Evolutionary conservation across 1,140 invertebrate species (phyloP).

Genomic region (Heliconius himera): DNA sequence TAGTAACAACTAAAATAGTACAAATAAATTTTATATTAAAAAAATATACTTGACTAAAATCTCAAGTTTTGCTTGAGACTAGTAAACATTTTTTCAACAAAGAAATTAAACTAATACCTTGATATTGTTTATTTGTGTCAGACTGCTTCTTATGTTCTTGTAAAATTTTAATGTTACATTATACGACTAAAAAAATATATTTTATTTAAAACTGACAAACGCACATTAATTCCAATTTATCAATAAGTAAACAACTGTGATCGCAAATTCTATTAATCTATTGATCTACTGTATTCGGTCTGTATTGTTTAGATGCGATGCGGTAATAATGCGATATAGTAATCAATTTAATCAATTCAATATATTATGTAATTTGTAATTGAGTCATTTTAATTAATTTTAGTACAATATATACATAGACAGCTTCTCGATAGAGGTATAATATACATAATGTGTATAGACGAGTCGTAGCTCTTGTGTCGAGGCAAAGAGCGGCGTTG

Average conservation of each 20-base stretch:
- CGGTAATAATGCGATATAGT: neutral
- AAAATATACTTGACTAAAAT: no score
- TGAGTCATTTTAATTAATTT: constrained; percentile 5
- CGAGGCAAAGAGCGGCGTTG: no score
- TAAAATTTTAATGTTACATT: neutral
- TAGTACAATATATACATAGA: neutral
- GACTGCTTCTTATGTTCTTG: no score
- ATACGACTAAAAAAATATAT: neutral
- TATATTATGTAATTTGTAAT: neutral
- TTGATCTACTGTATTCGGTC: neutral
- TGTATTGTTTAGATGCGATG: constrained; percentile 1
- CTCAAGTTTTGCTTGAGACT: no score
- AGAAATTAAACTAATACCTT: no score
- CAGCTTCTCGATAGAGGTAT: neutral
- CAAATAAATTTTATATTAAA: no score
- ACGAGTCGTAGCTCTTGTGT: no score
- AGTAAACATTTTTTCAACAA: no score
- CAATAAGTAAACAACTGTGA: neutral
- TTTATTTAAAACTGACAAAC: neutral
- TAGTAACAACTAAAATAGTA: no score
- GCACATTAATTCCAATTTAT: neutral
- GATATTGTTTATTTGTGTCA: no score
- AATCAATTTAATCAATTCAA: neutral
- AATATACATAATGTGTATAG: neutral
- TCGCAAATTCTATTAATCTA: neutral